Base-by-base conservation (phyloP, 1,140 invertebrate genomes). In the Eueides isabella region DNA sequence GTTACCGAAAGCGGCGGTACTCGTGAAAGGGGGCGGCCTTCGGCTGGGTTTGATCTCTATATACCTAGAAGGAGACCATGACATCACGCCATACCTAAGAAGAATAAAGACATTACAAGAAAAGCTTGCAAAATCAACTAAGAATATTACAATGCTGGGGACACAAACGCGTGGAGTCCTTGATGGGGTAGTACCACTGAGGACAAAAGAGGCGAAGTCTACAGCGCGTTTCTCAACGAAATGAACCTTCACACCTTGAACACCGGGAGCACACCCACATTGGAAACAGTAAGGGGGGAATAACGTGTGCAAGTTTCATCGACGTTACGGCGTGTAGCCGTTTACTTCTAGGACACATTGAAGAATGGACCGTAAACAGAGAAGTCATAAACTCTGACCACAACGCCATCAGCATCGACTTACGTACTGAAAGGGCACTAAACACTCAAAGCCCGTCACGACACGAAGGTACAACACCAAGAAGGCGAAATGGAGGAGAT, bases 151-250 rank as follows among this genome's bases (percentile, higher is more conserved):
- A n/a, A n/a, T n/a, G 81, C 69, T 16, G 82, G 82, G 19, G 84
- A 86, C 44, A 65, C 78, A 2, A 86, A 81, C 61, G 81, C 82
- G 0, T 82, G 78, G 82, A 84, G 78, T n/a, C n/a, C n/a, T n/a
- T n/a, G n/a, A n/a, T n/a, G n/a, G n/a, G n/a, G n/a, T n/a, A n/a
- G n/a, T n/a, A 31, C 62, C 67, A 72, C 2, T 82, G 31, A 63
- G n/a, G 70, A 77, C 29, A 23, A 62, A 12, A 69, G 78, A 33
- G 78, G 77, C 5, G 70, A 66, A 30, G 67, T 31, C 31, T 31
- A 31, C 31, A 31, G 31, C 31, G 31, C 31, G 31, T 31, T 31
- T 31, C 31, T 31, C 28, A 19, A 73, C 9, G 74, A 76, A n/a
- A 16, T 64, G 48, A 71, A 48, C 2, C 29, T 76, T 3, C 67